These are phyloP conservation scores for Drosophila gunungcola DNA, from an alignment of 1,140 invertebrate species.

Conservation along the genomic window DNA sequence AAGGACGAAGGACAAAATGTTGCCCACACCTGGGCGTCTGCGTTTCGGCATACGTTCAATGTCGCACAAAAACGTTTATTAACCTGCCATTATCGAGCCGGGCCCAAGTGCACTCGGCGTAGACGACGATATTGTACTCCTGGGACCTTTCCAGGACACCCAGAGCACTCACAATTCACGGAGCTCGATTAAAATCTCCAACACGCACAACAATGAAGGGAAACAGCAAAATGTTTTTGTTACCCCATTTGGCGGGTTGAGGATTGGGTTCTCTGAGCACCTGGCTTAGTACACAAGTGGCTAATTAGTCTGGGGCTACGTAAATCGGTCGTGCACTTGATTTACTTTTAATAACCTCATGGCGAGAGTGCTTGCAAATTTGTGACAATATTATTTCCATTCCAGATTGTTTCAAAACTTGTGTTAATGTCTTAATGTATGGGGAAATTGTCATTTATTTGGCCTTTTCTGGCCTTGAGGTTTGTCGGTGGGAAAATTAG, in stretches of 20 bases:
- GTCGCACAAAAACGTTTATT: conserved; percentile 75
- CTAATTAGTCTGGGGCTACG: conserved; percentile 60
- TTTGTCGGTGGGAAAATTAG: conserved; percentile 46
- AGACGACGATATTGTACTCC: conserved; percentile 50
- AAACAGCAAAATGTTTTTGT: conserved; percentile 34
- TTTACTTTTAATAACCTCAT: conserved; percentile 72
- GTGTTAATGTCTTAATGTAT: conserved; percentile 57
- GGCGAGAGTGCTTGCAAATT: conserved; percentile 54
- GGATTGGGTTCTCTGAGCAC: not conserved
- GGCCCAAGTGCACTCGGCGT: conserved; percentile 47
- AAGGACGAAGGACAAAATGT: conserved; percentile 9
- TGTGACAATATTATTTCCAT: conserved; percentile 35
- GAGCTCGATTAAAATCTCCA: conserved; percentile 65
- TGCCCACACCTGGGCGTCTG: conserved; percentile 22
- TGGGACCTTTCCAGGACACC: conserved; percentile 28
- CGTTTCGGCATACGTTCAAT: conserved; percentile 49
- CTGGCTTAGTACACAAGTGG: conserved; percentile 26
- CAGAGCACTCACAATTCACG: conserved; percentile 57
- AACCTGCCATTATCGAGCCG: conserved; percentile 71
- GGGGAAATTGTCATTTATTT: conserved; percentile 77
- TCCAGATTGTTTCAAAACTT: conserved; percentile 31
- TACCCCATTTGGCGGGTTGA: not conserved
- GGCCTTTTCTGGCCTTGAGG: conserved; percentile 8
- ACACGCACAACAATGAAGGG: conserved; percentile 61
- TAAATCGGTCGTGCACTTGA: conserved; percentile 65